These are phyloP conservation scores for Sciaenops ocellatus DNA, from an alignment of 2,797 vertebrate genomes.

Conservation along the genomic window DNA sequence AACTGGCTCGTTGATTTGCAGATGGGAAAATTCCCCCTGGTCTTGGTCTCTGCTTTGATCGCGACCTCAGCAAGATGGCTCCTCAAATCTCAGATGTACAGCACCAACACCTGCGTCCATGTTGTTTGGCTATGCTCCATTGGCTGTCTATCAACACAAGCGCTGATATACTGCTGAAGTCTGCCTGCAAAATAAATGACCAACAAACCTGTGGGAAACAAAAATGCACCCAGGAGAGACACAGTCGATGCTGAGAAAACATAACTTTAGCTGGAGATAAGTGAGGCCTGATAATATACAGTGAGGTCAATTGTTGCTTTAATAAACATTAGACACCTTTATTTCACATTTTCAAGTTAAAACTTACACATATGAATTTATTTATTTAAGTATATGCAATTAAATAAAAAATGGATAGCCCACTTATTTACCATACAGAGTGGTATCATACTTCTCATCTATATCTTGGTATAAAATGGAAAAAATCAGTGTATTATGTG, in stretches of 20 bases:
- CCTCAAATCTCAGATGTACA: slow-evolving; percentile 60
- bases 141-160: slow-evolving; percentile 68
- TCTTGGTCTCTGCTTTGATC: slow-evolving; percentile 77
- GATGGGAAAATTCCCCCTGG: slow-evolving; percentile 56
- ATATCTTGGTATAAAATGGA: neutral
- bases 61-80: slow-evolving; percentile 62
- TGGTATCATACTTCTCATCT: neutral
- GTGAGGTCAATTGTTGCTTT: neutral
- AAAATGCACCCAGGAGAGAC: neutral
- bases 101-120: slow-evolving; percentile 81
- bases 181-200: slow-evolving; percentile 73
- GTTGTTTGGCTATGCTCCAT: slow-evolving; percentile 81
- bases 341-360: neutral
- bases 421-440: neutral
- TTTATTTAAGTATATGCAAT: neutral
- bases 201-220: slow-evolving; percentile 61
- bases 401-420: too few relatives aligned
- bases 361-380: neutral
- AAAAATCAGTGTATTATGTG: too few relatives aligned
- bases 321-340: neutral
- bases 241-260: slow-evolving; percentile 31
- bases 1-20: slow-evolving; percentile 62
- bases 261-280: neutral
- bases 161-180: slow-evolving; percentile 66
- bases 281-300: neutral